These are phyloP conservation scores for Tuberolachnus salignus DNA, from an alignment of 2,888 invertebrate species.

Conservation along the genomic window DNA sequence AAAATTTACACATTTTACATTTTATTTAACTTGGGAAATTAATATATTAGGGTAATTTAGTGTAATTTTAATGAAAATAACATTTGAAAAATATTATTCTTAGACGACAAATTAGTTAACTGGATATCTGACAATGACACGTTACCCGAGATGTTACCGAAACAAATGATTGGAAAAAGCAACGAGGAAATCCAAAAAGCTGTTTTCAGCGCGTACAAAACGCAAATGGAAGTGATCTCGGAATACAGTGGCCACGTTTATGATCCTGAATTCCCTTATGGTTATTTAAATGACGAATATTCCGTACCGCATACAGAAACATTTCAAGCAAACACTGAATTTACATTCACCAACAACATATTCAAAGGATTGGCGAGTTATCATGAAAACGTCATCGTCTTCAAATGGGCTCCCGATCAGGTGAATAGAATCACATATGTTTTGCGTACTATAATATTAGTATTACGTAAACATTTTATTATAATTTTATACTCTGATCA, in stretches of 20 bases:
- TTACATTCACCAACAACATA: background rate
- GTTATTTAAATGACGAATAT: background rate
- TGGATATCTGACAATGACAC: background rate
- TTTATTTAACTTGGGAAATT: too few species aligned
- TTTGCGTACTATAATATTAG: background rate
- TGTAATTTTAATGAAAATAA: too few species aligned
- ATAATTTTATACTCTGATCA: too few species aligned
- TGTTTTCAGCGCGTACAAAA: background rate
- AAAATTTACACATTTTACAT: too few species aligned
- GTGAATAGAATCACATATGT: background rate
- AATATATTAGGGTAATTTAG: too few species aligned
- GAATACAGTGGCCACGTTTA: slow-evolving; percentile 25
- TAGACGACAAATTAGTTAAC: background rate
- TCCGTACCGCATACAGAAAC: background rate
- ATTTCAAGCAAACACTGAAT: background rate
- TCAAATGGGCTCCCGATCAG: slow-evolving; percentile 19
- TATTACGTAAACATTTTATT: too few species aligned
- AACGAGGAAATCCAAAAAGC: slow-evolving; percentile 14
- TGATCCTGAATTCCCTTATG: background rate
- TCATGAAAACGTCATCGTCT: background rate
- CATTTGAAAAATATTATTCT: too few species aligned
- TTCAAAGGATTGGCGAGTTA: background rate
- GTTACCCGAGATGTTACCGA: slow-evolving; percentile 26
- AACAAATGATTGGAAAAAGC: background rate
- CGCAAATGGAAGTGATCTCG: background rate